Conservation (phyloP, 2,888 invertebrate species). For the Leptopilina myrica region DNA sequence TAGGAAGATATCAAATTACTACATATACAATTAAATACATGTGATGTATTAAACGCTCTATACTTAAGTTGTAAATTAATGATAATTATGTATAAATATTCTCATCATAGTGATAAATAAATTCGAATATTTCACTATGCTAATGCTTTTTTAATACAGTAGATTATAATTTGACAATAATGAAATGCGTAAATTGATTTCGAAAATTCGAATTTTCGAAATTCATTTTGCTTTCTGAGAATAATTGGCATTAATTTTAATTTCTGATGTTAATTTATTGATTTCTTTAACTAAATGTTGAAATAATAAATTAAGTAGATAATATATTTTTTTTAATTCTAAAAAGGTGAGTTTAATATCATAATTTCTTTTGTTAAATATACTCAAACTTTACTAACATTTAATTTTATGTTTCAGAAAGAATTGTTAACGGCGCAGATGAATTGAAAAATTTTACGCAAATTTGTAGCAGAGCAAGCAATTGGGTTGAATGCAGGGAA, state of each 20-base stretch:
- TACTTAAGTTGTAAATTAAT: neutral
- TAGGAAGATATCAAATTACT: neutral
- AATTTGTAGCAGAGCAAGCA: conserved; percentile 73
- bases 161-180: neutral
- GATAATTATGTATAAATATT: conserved; percentile 11
- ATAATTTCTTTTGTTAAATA: no score
- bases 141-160: neutral
- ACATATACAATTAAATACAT: neutral
- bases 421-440: neutral
- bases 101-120: conserved; percentile 7
- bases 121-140: conserved; percentile 15
- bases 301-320: no score
- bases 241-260: neutral
- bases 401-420: neutral
- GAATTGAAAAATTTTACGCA: conserved; percentile 44
- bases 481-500: conserved; percentile 73
- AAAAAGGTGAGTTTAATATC: no score
- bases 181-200: no score
- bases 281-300: no score
- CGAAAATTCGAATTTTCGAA: no score
- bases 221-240: no score
- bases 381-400: neutral
- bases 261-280: neutral
- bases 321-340: no score
- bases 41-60: neutral